A percentile compares a stretch with the other conserved stretches of the same genome.
These are phyloP conservation scores for Diadegma fenestrale DNA, from an alignment of 2,888 invertebrate genomes.

Conservation along the genomic window DNA sequence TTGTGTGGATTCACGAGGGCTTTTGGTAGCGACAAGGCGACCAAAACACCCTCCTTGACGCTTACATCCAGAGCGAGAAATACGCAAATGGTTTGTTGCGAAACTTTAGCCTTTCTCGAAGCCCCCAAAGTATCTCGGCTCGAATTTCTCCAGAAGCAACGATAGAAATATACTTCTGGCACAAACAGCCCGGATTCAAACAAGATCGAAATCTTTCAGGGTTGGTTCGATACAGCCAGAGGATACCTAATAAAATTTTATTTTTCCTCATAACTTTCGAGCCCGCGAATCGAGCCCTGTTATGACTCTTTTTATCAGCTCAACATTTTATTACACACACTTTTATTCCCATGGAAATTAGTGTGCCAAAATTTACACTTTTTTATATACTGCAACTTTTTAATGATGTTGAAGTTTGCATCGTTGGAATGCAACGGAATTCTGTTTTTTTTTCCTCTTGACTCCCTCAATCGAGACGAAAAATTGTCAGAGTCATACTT, in stretches of 20 bases:
- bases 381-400: no score
- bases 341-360: background rate
- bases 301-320: background rate
- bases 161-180: slow-evolving; percentile 22
- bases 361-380: background rate
- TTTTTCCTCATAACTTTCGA: background rate
- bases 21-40: slow-evolving; percentile 47
- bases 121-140: slow-evolving; percentile 32
- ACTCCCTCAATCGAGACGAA: no score
- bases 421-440: no score
- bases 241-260: slow-evolving; percentile 5
- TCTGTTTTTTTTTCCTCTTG: no score
- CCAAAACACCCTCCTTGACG: slow-evolving; percentile 36
- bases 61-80: slow-evolving; percentile 30
- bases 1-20: slow-evolving; percentile 59
- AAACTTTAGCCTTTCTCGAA: slow-evolving; percentile 58
- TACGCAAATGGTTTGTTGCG: slow-evolving; percentile 56
- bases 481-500: background rate
- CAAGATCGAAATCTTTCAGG: background rate
- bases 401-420: no score
- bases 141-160: slow-evolving; percentile 42
- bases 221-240: background rate
- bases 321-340: background rate
- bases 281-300: background rate
- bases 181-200: slow-evolving; percentile 16